A percentile compares a stretch with the other conserved stretches of the same genome.
Conservation (phyloP, 2,797 vertebrate species). For the Orientallactaga sibirica region DNA sequence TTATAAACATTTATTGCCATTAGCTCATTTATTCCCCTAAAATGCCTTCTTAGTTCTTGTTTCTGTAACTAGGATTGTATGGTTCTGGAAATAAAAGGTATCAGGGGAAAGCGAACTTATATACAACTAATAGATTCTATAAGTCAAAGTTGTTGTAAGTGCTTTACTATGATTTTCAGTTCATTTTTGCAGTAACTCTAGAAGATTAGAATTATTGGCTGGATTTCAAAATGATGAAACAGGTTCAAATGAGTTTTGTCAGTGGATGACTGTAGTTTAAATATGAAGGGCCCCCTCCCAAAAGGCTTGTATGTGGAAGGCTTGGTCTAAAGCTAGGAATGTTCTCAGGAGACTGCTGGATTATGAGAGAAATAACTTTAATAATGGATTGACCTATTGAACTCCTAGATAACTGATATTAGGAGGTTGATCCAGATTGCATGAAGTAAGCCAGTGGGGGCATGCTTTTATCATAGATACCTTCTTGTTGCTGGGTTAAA, state of each 20-base stretch:
- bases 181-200: not conserved
- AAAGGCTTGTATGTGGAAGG: not conserved
- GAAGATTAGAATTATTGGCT: not conserved
- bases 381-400: not conserved
- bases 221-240: slow-evolving; percentile 18
- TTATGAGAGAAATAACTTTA: not conserved
- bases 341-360: not conserved
- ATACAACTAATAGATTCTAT: not conserved
- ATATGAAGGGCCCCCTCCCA: not conserved
- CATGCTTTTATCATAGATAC: not conserved
- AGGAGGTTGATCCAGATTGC: not conserved
- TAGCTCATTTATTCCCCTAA: not conserved
- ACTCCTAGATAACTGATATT: not conserved
- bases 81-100: not conserved
- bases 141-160: not conserved
- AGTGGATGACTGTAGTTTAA: not conserved
- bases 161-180: not conserved
- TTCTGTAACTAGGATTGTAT: not conserved
- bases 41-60: not conserved
- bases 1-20: not conserved
- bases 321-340: not conserved
- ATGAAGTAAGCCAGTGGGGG: not conserved
- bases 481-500: too few species aligned
- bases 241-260: not conserved
- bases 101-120: not conserved